A percentile compares a stretch with the other conserved stretches of the same genome.
Conservation (phyloP, 2,888 invertebrate genomes). For the Pterostichus niger region DNA sequence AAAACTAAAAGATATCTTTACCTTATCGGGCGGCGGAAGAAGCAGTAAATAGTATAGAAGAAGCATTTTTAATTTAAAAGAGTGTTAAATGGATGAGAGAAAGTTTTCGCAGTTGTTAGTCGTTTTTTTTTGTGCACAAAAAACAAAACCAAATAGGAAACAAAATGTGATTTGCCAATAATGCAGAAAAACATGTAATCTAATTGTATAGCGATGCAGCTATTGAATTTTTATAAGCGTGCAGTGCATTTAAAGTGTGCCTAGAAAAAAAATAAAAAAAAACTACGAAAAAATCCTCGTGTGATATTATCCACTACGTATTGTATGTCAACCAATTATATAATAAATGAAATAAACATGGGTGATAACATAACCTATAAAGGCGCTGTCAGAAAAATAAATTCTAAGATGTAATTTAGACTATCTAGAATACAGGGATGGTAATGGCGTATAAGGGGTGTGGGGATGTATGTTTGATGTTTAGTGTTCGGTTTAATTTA, state of each 20-base stretch:
- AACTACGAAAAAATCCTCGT: constrained; percentile 41
- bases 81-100: constrained; percentile 60
- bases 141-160: constrained; percentile 24
- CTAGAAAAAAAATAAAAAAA: constrained; percentile 2
- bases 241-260: constrained; percentile 11
- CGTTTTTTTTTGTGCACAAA: constrained; percentile 53
- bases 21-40: constrained; percentile 45
- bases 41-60: constrained; percentile 59
- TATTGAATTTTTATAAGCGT: constrained; percentile 2
- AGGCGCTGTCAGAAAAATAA: constrained; percentile 22
- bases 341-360: constrained; percentile 8
- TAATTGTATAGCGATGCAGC: constrained; percentile 15
- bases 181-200: constrained; percentile 17
- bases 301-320: constrained; percentile 21
- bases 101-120: constrained; percentile 59
- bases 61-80: constrained; percentile 58
- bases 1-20: constrained; percentile 42
- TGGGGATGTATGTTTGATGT: constrained; percentile 76
- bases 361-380: constrained; percentile 19
- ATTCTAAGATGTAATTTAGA: constrained; percentile 51
- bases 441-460: constrained; percentile 70
- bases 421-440: constrained; percentile 39
- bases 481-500: constrained; percentile 79
- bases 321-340: constrained; percentile 24
- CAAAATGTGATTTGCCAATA: constrained; percentile 43